Conservation (phyloP, 2,888 invertebrate species). For the Drosophila borborema region DNA sequence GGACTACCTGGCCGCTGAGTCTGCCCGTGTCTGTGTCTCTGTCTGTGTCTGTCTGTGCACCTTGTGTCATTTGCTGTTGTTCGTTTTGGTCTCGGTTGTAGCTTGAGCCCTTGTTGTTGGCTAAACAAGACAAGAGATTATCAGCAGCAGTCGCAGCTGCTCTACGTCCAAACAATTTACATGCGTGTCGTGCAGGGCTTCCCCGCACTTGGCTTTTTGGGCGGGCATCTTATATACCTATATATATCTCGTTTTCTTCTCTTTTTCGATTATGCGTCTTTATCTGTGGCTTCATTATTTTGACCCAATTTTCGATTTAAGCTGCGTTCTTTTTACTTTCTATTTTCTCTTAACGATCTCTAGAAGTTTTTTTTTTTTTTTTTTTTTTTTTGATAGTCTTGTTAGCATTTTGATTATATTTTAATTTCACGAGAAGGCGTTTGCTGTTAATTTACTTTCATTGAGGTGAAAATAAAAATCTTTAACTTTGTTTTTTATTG, state of each 20-base stretch:
- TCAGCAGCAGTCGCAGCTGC: slow-evolving; percentile 32
- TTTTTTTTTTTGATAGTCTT: slow-evolving; percentile 39
- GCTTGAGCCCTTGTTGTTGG: slow-evolving; percentile 39
- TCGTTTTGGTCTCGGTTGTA: slow-evolving; percentile 28
- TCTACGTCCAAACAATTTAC: slow-evolving; percentile 7
- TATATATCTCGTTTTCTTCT: slow-evolving; percentile 6
- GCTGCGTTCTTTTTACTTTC: slow-evolving; percentile 71
- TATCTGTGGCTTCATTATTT: slow-evolving; percentile 72
- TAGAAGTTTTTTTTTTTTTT: slow-evolving; percentile 52
- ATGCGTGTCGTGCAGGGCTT: slow-evolving; percentile 17
- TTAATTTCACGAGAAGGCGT: slow-evolving; percentile 37
- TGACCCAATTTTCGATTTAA: slow-evolving; percentile 66
- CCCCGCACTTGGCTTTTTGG: slow-evolving; percentile 24
- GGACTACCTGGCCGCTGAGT: slow-evolving; percentile 10
- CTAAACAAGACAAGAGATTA: slow-evolving; percentile 63
- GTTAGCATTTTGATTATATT: slow-evolving; percentile 48
- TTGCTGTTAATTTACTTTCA: slow-evolving; percentile 68
- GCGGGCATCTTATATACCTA: slow-evolving; percentile 12
- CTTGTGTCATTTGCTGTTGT: slow-evolving; percentile 65
- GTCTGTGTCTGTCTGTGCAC: slow-evolving; percentile 48
- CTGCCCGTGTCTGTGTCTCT: not conserved
- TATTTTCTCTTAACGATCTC: slow-evolving; percentile 63
- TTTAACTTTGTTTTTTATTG: slow-evolving; percentile 29
- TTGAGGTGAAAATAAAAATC: slow-evolving; percentile 34
- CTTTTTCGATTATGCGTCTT: slow-evolving; percentile 58